Percentiles rank a stretch among this genome's conserved stretches.
Conservation (phyloP, 2,797 vertebrate species). For the Etheostoma nigrum region DNA sequence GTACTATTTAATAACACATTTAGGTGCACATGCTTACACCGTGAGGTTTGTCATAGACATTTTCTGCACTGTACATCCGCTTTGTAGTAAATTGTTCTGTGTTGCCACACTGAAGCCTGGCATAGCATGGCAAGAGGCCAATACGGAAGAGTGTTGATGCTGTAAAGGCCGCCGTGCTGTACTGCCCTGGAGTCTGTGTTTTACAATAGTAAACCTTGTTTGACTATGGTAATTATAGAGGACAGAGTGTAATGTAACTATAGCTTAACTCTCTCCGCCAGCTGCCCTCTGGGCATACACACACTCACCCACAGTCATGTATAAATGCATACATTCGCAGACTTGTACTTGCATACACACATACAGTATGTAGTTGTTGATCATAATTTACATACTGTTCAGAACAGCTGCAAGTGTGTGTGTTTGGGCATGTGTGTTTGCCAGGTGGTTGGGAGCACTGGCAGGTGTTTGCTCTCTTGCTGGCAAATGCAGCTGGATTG, state of each 20-base stretch:
- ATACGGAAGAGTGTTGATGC: conserved; percentile 25
- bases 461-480: conserved; percentile 78
- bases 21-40: neutral
- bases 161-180: conserved; percentile 20
- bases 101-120: conserved; percentile 1
- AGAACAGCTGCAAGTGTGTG: conserved; percentile 64
- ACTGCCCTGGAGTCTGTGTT: conserved; percentile 36
- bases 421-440: conserved; percentile 54
- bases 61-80: conserved; percentile 19
- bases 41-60: conserved; percentile 3
- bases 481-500: conserved; percentile 77
- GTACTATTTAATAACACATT: neutral
- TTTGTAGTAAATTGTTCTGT: conserved; percentile 16
- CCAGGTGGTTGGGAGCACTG: conserved; percentile 77
- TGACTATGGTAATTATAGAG: conserved; percentile 72
- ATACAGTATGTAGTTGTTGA: conserved; percentile 39
- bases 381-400: conserved; percentile 50
- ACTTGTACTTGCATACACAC: conserved; percentile 37
- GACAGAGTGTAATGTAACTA: conserved; percentile 62
- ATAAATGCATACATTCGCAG: conserved; percentile 45
- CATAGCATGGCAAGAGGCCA: conserved; percentile 25
- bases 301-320: conserved; percentile 51
- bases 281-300: conserved; percentile 51
- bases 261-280: conserved; percentile 52
- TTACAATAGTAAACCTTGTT: conserved; percentile 62